A percentile compares a stretch with the other conserved stretches of the same genome.
These are phyloP conservation scores for Mastomys coucha DNA, from an alignment of 2,113 vertebrate species.

Conservation along the genomic window DNA sequence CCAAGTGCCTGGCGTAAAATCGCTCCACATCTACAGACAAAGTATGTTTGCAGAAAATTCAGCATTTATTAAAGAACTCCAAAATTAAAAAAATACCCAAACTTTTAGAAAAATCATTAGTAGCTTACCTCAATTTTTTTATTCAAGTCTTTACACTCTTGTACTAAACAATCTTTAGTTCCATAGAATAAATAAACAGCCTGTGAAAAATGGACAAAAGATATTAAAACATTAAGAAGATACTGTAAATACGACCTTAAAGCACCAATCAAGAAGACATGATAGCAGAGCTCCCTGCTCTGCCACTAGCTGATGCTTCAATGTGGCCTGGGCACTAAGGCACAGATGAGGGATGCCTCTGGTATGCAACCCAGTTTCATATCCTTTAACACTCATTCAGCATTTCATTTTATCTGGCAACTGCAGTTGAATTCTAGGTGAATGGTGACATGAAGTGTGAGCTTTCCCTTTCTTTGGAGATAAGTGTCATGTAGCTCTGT, in stretches of 20 bases:
- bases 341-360: neutral
- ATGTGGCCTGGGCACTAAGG: neutral
- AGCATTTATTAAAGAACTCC: constrained; percentile 42
- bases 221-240: neutral
- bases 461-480: neutral
- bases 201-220: constrained; percentile 84
- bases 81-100: constrained; percentile 15
- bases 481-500: neutral
- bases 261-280: neutral
- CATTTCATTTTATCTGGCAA: neutral
- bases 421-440: neutral
- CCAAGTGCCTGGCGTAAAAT: neutral
- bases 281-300: neutral
- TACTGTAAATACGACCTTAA: neutral
- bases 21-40: neutral
- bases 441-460: neutral
- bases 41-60: neutral
- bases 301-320: accelerated
- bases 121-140: constrained; percentile 97
- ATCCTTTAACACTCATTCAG: neutral
- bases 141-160: constrained; percentile 99
- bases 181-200: constrained; percentile 98
- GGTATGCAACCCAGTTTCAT: neutral
- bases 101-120: constrained; percentile 45
- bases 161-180: constrained; percentile 98